Percentiles rank a stretch among this genome's conserved stretches.
These are phyloP conservation scores for Salmo trutta DNA, from an alignment of 2,797 vertebrate species.

Conservation along the genomic window DNA sequence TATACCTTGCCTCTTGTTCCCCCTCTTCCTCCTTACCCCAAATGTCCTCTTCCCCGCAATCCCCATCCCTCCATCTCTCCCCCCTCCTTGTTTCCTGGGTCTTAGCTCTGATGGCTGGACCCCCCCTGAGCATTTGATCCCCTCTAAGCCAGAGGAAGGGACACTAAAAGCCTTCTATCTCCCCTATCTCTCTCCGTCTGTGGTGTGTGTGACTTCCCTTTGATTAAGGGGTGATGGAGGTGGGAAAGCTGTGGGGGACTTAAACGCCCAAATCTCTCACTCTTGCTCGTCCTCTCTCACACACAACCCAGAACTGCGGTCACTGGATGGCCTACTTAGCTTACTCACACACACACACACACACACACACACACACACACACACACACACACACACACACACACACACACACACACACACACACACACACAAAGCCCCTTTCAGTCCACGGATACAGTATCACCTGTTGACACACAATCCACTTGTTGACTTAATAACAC, in stretches of 20 bases:
- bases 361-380: too few species aligned
- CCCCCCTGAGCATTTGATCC: background rate
- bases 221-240: background rate
- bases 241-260: background rate
- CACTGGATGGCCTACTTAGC: background rate
- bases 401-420: too few species aligned
- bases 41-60: background rate
- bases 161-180: background rate
- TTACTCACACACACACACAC: background rate
- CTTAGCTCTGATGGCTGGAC: constrained; percentile 1
- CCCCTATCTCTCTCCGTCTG: background rate
- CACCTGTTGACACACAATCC: background rate
- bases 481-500: constrained; percentile 3
- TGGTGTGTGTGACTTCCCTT: background rate
- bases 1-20: too few species aligned
- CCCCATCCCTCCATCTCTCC: background rate
- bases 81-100: background rate
- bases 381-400: too few species aligned
- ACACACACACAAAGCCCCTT: background rate
- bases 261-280: background rate
- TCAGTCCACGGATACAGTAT: background rate
- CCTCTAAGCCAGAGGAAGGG: background rate
- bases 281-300: background rate
- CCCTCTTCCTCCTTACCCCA: background rate
- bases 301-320: background rate